These are phyloP conservation scores for Drosophila simulans DNA, from an alignment of 1,140 invertebrate species.

Conservation along the genomic window DNA sequence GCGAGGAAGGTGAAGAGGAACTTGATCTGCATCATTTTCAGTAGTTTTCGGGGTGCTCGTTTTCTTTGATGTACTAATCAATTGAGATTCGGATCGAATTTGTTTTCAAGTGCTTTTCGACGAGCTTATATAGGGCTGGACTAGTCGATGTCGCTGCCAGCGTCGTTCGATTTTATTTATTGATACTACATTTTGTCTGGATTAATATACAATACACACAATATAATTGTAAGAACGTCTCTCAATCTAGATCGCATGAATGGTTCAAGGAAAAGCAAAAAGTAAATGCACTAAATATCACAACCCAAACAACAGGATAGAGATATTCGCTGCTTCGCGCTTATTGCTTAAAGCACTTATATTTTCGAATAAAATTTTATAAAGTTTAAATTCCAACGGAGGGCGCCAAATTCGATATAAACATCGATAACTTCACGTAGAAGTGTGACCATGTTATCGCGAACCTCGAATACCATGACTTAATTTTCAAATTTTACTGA, in stretches of 20 bases:
- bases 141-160: neutral
- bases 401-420: no score
- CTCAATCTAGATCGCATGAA: neutral
- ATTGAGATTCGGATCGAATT: neutral
- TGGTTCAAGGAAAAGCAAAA: neutral
- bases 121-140: neutral
- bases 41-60: neutral
- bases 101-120: neutral
- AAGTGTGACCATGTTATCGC: no score
- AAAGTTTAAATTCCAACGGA: no score
- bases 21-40: conserved; percentile 16
- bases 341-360: no score
- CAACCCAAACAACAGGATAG: no score
- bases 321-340: no score
- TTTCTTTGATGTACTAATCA: neutral
- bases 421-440: neutral
- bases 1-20: conserved; percentile 10
- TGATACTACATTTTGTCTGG: neutral
- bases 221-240: no score
- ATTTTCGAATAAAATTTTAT: no score
- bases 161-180: neutral
- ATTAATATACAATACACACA: neutral
- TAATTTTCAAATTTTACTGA: neutral
- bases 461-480: neutral
- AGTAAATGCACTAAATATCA: no score